Conservation (phyloP, 2,113 vertebrate genomes). For the Sphyrna mokarran region DNA sequence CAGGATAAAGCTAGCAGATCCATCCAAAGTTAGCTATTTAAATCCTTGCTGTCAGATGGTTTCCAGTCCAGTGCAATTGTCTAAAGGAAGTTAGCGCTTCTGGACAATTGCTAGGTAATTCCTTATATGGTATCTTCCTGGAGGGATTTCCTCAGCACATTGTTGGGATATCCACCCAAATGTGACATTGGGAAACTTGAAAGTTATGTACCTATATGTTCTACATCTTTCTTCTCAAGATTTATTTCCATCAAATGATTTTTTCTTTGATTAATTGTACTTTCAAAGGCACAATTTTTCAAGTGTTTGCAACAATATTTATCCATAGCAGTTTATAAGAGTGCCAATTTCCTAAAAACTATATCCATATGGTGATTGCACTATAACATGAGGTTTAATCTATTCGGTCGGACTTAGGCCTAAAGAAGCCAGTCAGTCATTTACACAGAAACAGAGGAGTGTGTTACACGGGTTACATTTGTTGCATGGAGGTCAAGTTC, state of each 20-base stretch:
- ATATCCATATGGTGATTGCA: not conserved
- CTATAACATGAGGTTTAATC: not conserved
- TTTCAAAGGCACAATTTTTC: not conserved
- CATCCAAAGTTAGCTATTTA: too few relatives aligned
- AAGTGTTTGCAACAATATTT: not conserved
- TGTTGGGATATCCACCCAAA: too few relatives aligned
- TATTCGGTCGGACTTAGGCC: not conserved
- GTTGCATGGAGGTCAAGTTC: not conserved
- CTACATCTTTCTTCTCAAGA: not conserved
- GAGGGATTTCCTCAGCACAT: too few relatives aligned
- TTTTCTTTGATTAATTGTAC: not conserved
- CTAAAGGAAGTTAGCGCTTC: too few relatives aligned
- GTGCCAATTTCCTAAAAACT: not conserved
- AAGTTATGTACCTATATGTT: too few relatives aligned
- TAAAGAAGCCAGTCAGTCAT: not conserved
- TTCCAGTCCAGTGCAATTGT: too few relatives aligned
- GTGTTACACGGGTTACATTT: not conserved
- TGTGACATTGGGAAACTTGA: too few relatives aligned
- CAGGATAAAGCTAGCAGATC: too few relatives aligned
- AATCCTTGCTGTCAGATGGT: too few relatives aligned
- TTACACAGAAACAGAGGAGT: not conserved
- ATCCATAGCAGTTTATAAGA: not conserved
- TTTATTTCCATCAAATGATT: not conserved
- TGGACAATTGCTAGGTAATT: too few relatives aligned
- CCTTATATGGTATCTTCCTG: too few relatives aligned